Base-by-base conservation (phyloP, 2,797 vertebrate species). In the Cyclura pinguis region DNA sequence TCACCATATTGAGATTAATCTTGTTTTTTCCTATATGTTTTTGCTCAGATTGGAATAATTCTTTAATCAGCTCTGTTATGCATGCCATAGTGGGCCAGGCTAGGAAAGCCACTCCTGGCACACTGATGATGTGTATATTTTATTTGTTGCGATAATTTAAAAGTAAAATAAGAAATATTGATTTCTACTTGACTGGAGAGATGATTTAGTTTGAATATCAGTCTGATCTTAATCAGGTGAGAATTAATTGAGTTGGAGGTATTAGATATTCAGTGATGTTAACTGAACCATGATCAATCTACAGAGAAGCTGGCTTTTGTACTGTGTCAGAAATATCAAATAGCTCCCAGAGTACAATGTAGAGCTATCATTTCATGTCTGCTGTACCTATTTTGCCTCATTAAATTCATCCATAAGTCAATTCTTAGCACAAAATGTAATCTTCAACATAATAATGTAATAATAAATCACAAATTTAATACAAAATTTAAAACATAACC, bases 141-240 rank as follows among this genome's bases (percentile, higher is more conserved):
- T 97, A 97, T 97, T 97, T 98, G 95, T 96, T 98, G 96, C 96
- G 97, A 96, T 97, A 98, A 99, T 99, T 98, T 99, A 98, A 98
- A 98, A 98, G 98, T 98, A 98, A 98, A 98, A 99, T 98, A 96
- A 98, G 97, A 98, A 96, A 97, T 97, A 98, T 97, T 96, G 97
- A 97, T 98, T 98, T 98, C 98, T 98, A 98, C 98, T 98, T 97
- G 97, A 98, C 98, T 98, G 98, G 97, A 98, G 97, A 97, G 97
- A 96, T 97, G 97, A 98, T 98, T 98, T 98, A 98, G 98, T 98
- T 98, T 98, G 98, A 98, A 98, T 98, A 98, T 97, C 97, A 97
- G 97, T 95, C 96, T 96, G 96, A 97, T 97, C 97, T 97, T 97
- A 98, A 98, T 98, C 98, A 98, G 98, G 96, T 98, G 96, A 97